These are phyloP conservation scores for Oryzias woworae DNA, from an alignment of 2,113 vertebrate species.

Conservation along the genomic window DNA sequence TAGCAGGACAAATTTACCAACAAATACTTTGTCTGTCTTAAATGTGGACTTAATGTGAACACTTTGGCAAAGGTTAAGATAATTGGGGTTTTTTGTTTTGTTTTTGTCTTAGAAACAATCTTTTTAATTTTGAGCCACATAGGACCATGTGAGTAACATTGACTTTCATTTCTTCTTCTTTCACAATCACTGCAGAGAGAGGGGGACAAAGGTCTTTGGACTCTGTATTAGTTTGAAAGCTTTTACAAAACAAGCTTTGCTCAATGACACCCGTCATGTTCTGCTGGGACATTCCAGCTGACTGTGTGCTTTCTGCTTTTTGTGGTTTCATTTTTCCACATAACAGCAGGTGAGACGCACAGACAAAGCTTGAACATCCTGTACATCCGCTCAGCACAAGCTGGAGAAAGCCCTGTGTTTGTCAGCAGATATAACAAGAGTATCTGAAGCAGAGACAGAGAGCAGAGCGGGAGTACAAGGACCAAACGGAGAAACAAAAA, in stretches of 20 bases:
- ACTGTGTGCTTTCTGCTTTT: conserved; percentile 17
- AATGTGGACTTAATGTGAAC: no score
- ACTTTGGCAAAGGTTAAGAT: no score
- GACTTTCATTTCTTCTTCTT: no score
- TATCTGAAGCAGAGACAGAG: conserved; percentile 37
- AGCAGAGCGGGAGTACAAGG: conserved; percentile 16
- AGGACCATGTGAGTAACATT: no score
- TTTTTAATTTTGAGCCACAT: no score
- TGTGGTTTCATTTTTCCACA: conserved; percentile 31
- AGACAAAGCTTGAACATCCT: conserved; percentile 38
- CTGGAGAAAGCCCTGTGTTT: conserved; percentile 39
- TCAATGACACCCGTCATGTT: conserved; percentile 7
- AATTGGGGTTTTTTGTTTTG: no score
- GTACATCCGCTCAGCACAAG: conserved; percentile 15
- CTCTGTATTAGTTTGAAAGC: no score
- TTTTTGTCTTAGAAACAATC: no score
- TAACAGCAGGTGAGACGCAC: conserved; percentile 37
- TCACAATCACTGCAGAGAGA: background rate
- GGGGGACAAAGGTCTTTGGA: background rate
- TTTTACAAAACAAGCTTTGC: no score
- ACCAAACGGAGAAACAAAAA: conserved; percentile 12
- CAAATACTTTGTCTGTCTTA: no score
- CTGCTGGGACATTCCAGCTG: conserved; percentile 39
- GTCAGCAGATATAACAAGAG: conserved; percentile 60
- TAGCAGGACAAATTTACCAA: no score